Percentiles rank a stretch among this genome's conserved stretches.
phyloP scores from a whole-genome alignment of 2,888 invertebrate genomes.

The Lochmaea capreae region DNA sequence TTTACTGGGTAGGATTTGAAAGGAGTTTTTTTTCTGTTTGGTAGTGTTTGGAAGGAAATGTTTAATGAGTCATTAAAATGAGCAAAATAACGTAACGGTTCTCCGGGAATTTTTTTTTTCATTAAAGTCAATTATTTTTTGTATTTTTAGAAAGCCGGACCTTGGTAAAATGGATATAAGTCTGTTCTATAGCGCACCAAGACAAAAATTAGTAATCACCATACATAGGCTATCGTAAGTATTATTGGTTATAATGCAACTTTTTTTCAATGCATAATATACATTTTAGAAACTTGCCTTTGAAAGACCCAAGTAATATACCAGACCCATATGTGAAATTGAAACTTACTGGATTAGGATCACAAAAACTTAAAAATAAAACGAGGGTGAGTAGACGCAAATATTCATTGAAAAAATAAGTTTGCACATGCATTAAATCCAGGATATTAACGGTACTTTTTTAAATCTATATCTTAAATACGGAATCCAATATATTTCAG shows the following conservation, averaged over 20 bases:
- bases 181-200: conserved; percentile 81
- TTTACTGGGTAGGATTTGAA: too few species aligned
- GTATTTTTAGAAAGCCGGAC: conserved; percentile 45
- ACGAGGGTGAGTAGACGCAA: conserved; percentile 48
- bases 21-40: too few species aligned
- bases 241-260: conserved; percentile 15
- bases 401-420: background rate
- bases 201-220: conserved; percentile 82
- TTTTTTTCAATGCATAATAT: background rate
- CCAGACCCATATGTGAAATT: conserved; percentile 92
- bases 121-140: background rate
- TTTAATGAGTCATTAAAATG: too few species aligned
- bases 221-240: conserved; percentile 89
- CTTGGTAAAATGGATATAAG: conserved; percentile 84
- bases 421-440: too few species aligned
- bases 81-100: too few species aligned
- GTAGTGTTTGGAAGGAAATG: too few species aligned
- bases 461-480: too few species aligned
- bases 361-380: conserved; percentile 75
- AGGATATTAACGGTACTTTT: too few species aligned
- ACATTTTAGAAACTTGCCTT: conserved; percentile 76
- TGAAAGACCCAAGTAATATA: conserved; percentile 83
- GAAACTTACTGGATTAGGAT: conserved; percentile 80
- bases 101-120: too few species aligned
- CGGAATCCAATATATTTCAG: conserved; percentile 58